These are phyloP conservation scores for Dicyrtoma fusca DNA, from an alignment of 2,888 invertebrate species.

Conservation along the genomic window DNA sequence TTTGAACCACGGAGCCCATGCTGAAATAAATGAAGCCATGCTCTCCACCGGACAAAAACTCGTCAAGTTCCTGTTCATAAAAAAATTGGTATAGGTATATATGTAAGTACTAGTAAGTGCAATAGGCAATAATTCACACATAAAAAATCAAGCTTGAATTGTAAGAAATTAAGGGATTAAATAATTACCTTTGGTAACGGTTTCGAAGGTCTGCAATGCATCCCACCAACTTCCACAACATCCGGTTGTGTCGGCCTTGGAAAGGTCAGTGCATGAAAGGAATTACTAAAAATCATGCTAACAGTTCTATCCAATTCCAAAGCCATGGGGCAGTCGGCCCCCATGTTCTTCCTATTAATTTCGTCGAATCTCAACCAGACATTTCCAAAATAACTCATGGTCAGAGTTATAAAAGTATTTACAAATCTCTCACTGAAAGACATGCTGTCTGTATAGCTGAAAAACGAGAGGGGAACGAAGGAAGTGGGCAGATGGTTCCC, in stretches of 20 bases:
- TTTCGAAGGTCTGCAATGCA: conserved; percentile 58
- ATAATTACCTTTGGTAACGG: conserved; percentile 20
- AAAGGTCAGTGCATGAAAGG: conserved; percentile 49
- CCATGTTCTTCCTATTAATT: conserved; percentile 63
- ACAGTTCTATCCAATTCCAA: conserved; percentile 48
- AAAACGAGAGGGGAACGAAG: conserved; percentile 11
- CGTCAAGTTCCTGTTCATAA: conserved; percentile 17
- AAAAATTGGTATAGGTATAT: neutral
- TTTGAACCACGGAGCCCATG: conserved; percentile 82
- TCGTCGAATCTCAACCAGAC: neutral
- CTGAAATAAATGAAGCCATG: conserved; percentile 81
- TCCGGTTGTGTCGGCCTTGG: conserved; percentile 50
- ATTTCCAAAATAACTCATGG: neutral
- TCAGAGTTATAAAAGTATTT: neutral
- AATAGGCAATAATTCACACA: neutral
- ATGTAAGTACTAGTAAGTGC: neutral
- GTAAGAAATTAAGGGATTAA: too few species aligned
- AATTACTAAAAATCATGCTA: conserved; percentile 53
- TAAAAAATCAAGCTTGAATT: too few species aligned
- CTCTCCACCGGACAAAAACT: conserved; percentile 59
- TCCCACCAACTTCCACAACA: conserved; percentile 66
- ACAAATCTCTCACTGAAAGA: neutral
- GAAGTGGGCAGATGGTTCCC: conserved; percentile 1
- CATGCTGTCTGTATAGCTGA: conserved; percentile 19
- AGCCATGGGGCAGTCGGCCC: conserved; percentile 44